A percentile compares a stretch with the other conserved stretches of the same genome.
Conservation (phyloP, 1,140 invertebrate genomes). For the Rhyzopertha dominica region DNA sequence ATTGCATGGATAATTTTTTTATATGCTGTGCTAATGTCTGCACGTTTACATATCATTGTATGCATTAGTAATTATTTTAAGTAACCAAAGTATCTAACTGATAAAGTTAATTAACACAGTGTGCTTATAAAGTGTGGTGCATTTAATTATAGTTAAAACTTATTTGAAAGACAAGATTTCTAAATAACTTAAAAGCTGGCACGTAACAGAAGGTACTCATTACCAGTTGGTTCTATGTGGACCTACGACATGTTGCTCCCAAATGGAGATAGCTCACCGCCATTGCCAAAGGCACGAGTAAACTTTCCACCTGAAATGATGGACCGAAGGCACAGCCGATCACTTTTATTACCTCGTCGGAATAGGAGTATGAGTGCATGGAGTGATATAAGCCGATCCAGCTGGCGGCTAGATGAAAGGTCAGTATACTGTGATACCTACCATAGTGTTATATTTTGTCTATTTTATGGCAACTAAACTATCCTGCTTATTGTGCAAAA, state of each 20-base stretch:
- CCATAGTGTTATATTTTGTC: background rate
- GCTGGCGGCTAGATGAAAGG: slow-evolving; percentile 76
- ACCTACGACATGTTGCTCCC: slow-evolving; percentile 55
- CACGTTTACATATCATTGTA: too few relatives aligned
- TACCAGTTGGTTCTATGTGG: too few relatives aligned
- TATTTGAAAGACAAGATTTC: too few relatives aligned
- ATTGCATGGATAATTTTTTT: too few relatives aligned
- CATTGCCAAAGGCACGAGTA: slow-evolving; percentile 49
- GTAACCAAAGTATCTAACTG: too few relatives aligned
- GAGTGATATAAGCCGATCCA: slow-evolving; percentile 75
- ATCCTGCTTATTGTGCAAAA: background rate
- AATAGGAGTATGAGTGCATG: slow-evolving; percentile 77
- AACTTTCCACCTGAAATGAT: slow-evolving; percentile 67
- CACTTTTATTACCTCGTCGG: slow-evolving; percentile 49
- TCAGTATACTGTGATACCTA: slow-evolving; percentile 42
- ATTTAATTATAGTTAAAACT: too few relatives aligned
- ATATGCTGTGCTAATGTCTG: too few relatives aligned
- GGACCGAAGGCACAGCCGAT: slow-evolving; percentile 53
- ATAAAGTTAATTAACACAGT: too few relatives aligned
- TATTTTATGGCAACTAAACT: background rate
- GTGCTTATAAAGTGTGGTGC: too few relatives aligned
- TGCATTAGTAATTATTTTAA: too few relatives aligned
- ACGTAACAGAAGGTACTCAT: too few relatives aligned
- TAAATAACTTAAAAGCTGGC: too few relatives aligned
- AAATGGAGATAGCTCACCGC: slow-evolving; percentile 39